Conservation (phyloP, 2,113 vertebrate genomes). For the Apus apus region DNA sequence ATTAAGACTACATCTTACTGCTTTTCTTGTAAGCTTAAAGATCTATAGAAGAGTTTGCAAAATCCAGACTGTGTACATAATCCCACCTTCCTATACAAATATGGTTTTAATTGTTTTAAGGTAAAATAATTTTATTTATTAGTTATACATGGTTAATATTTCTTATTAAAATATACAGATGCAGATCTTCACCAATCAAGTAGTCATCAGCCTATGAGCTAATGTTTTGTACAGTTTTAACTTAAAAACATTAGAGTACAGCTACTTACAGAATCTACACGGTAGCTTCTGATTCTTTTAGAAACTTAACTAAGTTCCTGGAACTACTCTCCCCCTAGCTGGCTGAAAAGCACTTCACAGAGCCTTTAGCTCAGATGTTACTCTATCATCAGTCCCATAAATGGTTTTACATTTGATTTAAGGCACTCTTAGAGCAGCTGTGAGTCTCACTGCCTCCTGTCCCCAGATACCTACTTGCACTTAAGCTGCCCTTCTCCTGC, state of each 20-base stretch:
- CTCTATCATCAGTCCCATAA: rapidly evolving
- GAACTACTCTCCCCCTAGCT: neutral
- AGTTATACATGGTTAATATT: neutral
- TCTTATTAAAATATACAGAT: neutral
- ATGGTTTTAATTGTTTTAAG: neutral
- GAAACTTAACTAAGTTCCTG: neutral
- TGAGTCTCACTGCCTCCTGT: neutral
- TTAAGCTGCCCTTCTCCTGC: neutral
- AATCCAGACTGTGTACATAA: neutral
- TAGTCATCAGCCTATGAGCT: neutral
- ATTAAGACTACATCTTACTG: neutral
- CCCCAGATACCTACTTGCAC: neutral
- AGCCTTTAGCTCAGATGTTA: neutral
- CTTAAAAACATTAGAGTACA: neutral
- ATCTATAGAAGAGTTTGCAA: neutral
- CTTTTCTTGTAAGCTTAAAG: neutral
- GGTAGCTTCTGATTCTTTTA: neutral
- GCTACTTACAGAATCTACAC: neutral
- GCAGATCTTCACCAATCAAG: neutral
- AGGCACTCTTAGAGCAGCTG: neutral
- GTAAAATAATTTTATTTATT: neutral
- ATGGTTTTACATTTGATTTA: neutral
- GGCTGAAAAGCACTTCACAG: neutral
- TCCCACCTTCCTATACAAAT: neutral
- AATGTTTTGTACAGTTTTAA: neutral